Evolutionary conservation across 2,797 vertebrate genomes (phyloP).

Genomic region (Rousettus madagascariensis): DNA sequence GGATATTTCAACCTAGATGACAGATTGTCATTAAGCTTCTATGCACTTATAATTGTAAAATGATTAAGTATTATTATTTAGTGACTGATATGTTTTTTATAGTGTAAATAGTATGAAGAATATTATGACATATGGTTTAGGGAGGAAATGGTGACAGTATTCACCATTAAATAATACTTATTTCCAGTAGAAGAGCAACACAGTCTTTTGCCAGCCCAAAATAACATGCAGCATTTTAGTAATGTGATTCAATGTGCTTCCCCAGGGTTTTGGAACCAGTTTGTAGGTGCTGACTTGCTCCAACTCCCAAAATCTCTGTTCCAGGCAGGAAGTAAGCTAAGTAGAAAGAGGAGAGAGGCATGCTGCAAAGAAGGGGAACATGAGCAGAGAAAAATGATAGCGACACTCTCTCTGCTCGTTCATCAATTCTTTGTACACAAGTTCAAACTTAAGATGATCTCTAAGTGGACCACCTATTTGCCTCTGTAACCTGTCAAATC

Average conservation of each 20-base stretch:
- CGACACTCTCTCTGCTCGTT: background rate
- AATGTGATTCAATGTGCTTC: background rate
- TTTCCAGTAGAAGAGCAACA: background rate
- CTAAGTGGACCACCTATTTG: background rate
- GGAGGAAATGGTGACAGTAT: background rate
- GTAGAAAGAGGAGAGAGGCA: background rate
- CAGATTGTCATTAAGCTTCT: background rate
- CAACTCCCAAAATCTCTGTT: background rate
- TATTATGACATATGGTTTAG: background rate
- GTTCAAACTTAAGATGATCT: background rate
- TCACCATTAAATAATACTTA: background rate
- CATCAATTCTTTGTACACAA: background rate
- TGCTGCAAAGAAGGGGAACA: background rate
- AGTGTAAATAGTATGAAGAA: constrained; percentile 9
- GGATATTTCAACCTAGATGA: background rate
- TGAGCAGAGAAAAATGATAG: background rate
- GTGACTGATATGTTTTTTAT: background rate
- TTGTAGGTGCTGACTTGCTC: background rate
- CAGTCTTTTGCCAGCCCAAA: background rate
- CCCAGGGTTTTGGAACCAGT: background rate
- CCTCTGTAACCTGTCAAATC: background rate
- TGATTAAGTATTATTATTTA: background rate
- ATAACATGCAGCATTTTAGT: background rate
- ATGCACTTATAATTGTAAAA: background rate
- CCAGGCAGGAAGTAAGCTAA: background rate